These are phyloP conservation scores for Labroides dimidiatus DNA, from an alignment of 2,797 vertebrate genomes.

Conservation along the genomic window DNA sequence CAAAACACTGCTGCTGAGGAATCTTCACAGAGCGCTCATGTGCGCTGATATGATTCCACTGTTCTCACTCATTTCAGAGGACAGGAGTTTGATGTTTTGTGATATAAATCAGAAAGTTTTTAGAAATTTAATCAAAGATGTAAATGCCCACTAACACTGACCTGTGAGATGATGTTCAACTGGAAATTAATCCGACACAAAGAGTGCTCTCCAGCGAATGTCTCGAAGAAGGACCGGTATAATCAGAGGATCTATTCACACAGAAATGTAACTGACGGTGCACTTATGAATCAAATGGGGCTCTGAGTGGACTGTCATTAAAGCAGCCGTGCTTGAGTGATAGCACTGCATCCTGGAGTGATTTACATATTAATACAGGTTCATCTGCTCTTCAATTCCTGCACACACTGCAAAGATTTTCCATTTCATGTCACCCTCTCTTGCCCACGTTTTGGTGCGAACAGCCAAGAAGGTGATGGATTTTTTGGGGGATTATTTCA, in stretches of 20 bases:
- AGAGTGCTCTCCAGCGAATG: conserved; percentile 19
- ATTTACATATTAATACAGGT: conserved; percentile 57
- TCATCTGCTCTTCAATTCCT: conserved; percentile 37
- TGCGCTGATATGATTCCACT: conserved; percentile 29
- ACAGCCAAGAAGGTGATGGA: not conserved
- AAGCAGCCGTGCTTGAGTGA: conserved; percentile 39
- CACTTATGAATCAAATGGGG: conserved; percentile 23
- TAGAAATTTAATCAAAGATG: not conserved
- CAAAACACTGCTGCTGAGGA: conserved; percentile 50
- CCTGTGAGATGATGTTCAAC: not conserved
- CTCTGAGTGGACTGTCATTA: conserved; percentile 44
- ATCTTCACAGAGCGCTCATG: conserved; percentile 40
- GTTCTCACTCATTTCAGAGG: not conserved
- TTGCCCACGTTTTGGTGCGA: not conserved
- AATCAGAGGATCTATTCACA: conserved; percentile 43
- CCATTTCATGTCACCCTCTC: conserved; percentile 4
- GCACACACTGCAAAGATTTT: conserved; percentile 26
- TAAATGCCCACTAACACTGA: conserved; percentile 1
- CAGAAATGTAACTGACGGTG: conserved; percentile 42
- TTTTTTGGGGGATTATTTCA: not conserved
- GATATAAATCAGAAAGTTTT: not conserved
- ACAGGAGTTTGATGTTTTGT: conserved; percentile 2
- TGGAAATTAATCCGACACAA: conserved; percentile 23
- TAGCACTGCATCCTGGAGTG: conserved; percentile 37
- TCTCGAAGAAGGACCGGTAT: conserved; percentile 22